Percentiles rank a stretch among this genome's conserved stretches.
These are phyloP conservation scores for Nerophis lumbriciformis DNA, from an alignment of 2,113 vertebrate species.

Conservation along the genomic window DNA sequence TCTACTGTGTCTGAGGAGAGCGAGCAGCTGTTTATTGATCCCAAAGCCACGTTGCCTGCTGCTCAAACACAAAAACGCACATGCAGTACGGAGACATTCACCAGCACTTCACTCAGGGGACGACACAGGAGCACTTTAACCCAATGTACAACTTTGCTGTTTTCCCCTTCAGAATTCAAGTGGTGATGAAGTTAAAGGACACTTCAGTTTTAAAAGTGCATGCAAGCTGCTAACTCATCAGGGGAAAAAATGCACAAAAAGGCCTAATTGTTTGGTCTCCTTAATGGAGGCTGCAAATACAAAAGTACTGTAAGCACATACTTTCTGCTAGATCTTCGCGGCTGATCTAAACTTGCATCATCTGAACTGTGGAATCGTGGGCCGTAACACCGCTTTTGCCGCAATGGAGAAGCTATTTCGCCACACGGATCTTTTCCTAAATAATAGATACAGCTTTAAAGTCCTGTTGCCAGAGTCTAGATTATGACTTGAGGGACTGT, in stretches of 20 bases:
- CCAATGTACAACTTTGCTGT: conserved; percentile 5
- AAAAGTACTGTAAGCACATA: conserved; percentile 1
- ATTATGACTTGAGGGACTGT: too few species aligned
- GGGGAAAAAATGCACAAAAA: conserved; percentile 6
- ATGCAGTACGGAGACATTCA: conserved; percentile 4
- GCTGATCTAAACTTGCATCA: neutral
- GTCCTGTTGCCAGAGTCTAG: conserved; percentile 15
- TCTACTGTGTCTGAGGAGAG: conserved; percentile 43
- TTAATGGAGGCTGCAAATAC: conserved; percentile 19
- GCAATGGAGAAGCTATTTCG: conserved; percentile 28
- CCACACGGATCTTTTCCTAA: conserved; percentile 19
- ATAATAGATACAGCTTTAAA: conserved; percentile 23
- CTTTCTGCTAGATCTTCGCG: conserved; percentile 5
- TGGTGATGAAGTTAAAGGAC: conserved; percentile 10
- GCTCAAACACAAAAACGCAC: neutral
- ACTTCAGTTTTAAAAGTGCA: conserved; percentile 14
- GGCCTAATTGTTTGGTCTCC: conserved; percentile 15
- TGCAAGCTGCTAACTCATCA: conserved; percentile 8
- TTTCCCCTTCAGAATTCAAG: conserved; percentile 18
- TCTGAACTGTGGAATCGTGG: conserved; percentile 21
- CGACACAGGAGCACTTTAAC: conserved; percentile 7
- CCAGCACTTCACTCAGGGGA: neutral
- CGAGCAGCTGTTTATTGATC: conserved; percentile 56
- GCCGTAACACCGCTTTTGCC: conserved; percentile 18
- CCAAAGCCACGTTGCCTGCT: conserved; percentile 12